These are phyloP conservation scores for Stenolophus ochropezus DNA, from an alignment of 2,888 invertebrate species.

Conservation along the genomic window DNA sequence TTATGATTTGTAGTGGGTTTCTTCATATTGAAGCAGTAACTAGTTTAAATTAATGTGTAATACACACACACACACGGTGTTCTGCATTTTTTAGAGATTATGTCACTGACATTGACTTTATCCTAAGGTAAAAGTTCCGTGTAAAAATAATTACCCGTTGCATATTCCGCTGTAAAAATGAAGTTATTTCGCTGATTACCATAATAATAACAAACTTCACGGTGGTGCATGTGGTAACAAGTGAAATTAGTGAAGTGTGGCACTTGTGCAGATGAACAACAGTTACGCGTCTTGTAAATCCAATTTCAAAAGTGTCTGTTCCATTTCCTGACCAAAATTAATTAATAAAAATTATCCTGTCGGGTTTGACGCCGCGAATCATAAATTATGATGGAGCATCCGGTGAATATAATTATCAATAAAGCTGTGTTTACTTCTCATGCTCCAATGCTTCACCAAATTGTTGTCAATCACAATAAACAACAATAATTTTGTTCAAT, in stretches of 20 bases:
- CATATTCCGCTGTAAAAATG: background rate
- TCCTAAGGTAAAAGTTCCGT: background rate
- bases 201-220: conserved; percentile 16
- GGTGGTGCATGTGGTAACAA: background rate
- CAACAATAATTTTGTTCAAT: too few species aligned
- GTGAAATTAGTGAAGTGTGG: conserved; percentile 12
- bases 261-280: background rate
- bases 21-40: too few species aligned
- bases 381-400: conserved; percentile 35
- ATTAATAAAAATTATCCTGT: conserved; percentile 43
- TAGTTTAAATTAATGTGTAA: too few species aligned
- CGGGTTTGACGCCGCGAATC: conserved; percentile 8
- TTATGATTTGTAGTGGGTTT: too few species aligned
- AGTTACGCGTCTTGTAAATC: conserved; percentile 5
- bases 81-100: too few species aligned
- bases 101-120: too few species aligned
- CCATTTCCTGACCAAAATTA: conserved; percentile 34
- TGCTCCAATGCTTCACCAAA: background rate
- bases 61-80: too few species aligned
- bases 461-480: too few species aligned
- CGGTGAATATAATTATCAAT: conserved; percentile 33
- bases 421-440: conserved; percentile 5
- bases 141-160: background rate
- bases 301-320: conserved; percentile 42
- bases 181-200: conserved; percentile 2